These are phyloP conservation scores for Haemorhous mexicanus DNA, from an alignment of 2,113 vertebrate genomes.

Conservation along the genomic window DNA sequence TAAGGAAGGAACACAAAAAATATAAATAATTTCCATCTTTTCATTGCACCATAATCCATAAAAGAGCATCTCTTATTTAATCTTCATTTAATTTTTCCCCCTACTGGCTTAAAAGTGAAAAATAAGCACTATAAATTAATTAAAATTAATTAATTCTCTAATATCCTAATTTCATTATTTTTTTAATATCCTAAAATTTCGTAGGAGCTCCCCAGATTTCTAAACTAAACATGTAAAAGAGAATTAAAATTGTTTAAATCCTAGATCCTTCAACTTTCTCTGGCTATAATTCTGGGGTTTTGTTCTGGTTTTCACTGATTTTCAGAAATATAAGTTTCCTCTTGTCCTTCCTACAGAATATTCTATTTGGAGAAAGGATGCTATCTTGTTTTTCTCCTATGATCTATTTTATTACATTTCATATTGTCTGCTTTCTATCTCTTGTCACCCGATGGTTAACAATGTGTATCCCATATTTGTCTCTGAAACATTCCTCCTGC, in stretches of 20 bases:
- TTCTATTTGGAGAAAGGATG: neutral
- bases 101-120: neutral
- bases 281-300: neutral
- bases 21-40: neutral
- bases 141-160: neutral
- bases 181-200: neutral
- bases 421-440: neutral
- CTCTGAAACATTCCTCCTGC: neutral
- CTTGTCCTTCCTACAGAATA: neutral
- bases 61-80: neutral
- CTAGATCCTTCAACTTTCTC: neutral
- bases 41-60: neutral
- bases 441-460: neutral
- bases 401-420: neutral
- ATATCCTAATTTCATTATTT: neutral
- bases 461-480: neutral
- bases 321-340: neutral
- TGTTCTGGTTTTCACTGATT: neutral
- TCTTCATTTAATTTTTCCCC: neutral
- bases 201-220: neutral
- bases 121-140: slow-evolving; percentile 15
- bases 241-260: neutral
- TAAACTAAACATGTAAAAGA: neutral
- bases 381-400: neutral
- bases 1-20: neutral